phyloP scores from a whole-genome alignment of 2,797 vertebrate genomes.

The Falco cherrug region DNA sequence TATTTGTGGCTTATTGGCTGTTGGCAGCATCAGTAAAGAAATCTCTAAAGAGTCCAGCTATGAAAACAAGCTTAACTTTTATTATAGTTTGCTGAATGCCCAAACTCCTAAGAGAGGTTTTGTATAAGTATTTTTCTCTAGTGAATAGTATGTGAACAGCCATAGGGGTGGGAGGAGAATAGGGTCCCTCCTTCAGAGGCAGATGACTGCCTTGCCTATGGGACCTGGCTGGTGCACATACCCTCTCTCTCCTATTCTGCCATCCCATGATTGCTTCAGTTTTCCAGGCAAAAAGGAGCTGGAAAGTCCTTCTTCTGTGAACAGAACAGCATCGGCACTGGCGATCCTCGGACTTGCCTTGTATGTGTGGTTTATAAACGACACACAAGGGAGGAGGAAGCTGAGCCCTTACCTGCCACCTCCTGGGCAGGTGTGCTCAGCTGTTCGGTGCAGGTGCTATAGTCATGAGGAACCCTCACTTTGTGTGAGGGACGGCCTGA shows the following conservation, averaged over 20 bases:
- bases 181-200: background rate
- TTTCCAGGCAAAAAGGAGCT: background rate
- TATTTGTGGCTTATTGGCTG: background rate
- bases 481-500: background rate
- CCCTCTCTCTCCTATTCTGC: background rate
- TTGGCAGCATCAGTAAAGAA: background rate
- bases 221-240: background rate
- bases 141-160: background rate
- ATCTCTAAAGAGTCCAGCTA: background rate
- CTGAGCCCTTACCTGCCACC: background rate
- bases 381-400: background rate
- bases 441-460: background rate
- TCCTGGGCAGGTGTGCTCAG: background rate
- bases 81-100: background rate
- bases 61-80: background rate
- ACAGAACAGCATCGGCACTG: background rate
- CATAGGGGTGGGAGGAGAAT: background rate
- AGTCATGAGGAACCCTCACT: background rate
- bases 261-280: background rate
- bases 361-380: background rate
- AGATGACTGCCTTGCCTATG: background rate
- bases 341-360: background rate
- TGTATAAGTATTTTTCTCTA: background rate
- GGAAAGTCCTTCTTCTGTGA: background rate
- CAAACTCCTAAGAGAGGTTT: background rate